Conservation (phyloP, 2,113 vertebrate genomes). For the Atractosteus spatula region DNA sequence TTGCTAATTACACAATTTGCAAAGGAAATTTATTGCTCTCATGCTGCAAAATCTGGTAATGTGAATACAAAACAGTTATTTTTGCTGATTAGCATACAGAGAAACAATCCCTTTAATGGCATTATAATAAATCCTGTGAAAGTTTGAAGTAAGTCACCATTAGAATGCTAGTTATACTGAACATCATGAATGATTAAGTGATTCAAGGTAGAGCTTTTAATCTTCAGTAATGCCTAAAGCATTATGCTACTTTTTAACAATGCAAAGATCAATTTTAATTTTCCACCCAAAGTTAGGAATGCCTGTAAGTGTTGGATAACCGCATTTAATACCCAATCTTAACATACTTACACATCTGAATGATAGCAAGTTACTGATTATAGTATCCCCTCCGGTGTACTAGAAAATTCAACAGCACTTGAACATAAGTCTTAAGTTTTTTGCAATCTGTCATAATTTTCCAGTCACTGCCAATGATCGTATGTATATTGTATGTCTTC, state of each 20-base stretch:
- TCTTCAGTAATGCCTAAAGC: neutral
- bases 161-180: neutral
- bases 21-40: conserved; percentile 20
- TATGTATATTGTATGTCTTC: too few relatives aligned
- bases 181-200: conserved; percentile 6
- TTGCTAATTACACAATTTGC: conserved; percentile 8
- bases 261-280: neutral
- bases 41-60: conserved; percentile 25
- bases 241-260: conserved; percentile 17
- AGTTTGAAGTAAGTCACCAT: conserved; percentile 16
- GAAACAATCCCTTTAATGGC: conserved; percentile 13
- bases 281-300: too few relatives aligned
- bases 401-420: too few relatives aligned
- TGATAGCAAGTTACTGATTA: too few relatives aligned
- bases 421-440: too few relatives aligned
- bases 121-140: conserved; percentile 14
- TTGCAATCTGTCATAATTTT: too few relatives aligned
- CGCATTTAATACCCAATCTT: too few relatives aligned
- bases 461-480: too few relatives aligned
- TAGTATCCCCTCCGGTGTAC: too few relatives aligned
- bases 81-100: conserved; percentile 13
- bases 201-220: neutral
- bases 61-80: conserved; percentile 17
- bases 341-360: too few relatives aligned
- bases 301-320: too few relatives aligned